A percentile compares a stretch with the other conserved stretches of the same genome.
phyloP scores from a whole-genome alignment of 1,140 invertebrate genomes.

The Cryptotermes secundus region DNA sequence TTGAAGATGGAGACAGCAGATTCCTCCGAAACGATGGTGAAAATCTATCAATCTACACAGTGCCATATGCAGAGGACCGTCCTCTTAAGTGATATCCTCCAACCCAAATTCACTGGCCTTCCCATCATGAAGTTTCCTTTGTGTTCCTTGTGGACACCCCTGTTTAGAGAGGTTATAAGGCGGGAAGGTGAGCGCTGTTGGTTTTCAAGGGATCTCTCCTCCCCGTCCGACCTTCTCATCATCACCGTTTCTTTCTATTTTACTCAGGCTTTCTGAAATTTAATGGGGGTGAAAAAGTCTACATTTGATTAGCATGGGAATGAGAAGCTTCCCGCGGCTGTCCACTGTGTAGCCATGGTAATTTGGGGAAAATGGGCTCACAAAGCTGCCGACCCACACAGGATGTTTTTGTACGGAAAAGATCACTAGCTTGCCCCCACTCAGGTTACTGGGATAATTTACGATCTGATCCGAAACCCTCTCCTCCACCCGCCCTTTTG shows the following conservation, averaged over 20 bases:
- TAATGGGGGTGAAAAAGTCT: slow-evolving; percentile 15
- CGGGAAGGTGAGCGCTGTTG: background rate
- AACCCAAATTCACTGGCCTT: no score
- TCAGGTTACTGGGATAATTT: background rate
- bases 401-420: background rate
- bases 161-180: background rate
- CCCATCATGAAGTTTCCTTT: no score
- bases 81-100: no score
- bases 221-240: background rate
- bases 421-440: background rate
- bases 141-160: background rate
- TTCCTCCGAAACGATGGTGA: no score
- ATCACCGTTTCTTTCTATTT: slow-evolving; percentile 7
- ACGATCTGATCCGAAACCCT: background rate
- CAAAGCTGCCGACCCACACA: background rate
- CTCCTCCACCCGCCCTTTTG: no score
- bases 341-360: background rate
- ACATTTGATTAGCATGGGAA: slow-evolving; percentile 17
- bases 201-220: background rate
- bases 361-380: background rate
- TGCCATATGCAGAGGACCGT: no score
- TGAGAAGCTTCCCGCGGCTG: background rate
- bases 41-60: no score
- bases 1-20: no score
- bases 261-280: background rate